A percentile compares a stretch with the other conserved stretches of the same genome.
Evolutionary conservation across 2,113 vertebrate species (phyloP).

Genomic region (Aegithalos caudatus): DNA sequence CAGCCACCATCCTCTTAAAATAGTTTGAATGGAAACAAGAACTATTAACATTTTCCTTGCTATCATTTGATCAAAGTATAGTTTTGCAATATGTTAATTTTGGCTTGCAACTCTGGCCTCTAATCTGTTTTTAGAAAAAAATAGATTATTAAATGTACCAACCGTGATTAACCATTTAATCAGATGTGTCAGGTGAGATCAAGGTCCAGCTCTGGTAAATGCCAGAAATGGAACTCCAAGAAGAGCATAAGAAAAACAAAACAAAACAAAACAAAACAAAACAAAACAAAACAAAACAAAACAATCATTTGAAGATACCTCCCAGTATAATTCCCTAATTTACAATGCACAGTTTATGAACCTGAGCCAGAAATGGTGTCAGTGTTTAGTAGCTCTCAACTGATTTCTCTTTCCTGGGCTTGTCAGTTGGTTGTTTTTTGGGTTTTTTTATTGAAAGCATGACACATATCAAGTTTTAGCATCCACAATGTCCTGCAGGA

Average conservation of each 20-base stretch:
- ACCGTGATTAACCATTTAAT: background rate
- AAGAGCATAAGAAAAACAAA: background rate
- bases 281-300: too few relatives aligned
- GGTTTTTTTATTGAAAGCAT: background rate
- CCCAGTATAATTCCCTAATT: background rate
- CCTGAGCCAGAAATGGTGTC: background rate
- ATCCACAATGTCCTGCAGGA: background rate
- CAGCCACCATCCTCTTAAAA: background rate
- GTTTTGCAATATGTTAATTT: background rate
- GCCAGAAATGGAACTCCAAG: background rate
- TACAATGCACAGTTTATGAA: background rate
- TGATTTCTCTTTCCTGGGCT: background rate
- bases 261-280: too few relatives aligned
- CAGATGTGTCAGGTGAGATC: background rate
- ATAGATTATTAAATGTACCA: background rate
- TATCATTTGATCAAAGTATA: background rate
- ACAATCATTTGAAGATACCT: background rate
- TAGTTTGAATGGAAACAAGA: background rate
- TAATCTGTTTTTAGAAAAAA: background rate
- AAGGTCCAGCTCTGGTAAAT: background rate
- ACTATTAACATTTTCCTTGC: background rate
- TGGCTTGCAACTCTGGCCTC: background rate
- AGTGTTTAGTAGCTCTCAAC: background rate
- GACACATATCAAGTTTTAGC: background rate
- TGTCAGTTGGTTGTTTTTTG: background rate